Evolutionary conservation across 92 coral and sea anemone genomes (phyloP), one percentile per base, ranked within the genome.

Genomic region (Muricea muricata): DNA sequence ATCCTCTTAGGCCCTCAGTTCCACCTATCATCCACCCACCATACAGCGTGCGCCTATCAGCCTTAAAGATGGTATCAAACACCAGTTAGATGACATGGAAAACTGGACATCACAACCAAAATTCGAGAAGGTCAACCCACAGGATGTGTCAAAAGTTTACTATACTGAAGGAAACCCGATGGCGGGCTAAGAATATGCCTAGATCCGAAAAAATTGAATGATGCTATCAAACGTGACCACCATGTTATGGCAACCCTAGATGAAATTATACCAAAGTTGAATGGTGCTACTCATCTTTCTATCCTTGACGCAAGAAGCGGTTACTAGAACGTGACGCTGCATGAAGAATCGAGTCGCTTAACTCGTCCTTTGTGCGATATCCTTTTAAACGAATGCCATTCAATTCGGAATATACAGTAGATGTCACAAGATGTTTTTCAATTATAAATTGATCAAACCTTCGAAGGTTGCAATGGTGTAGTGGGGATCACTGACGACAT

Each of bases 341-440:
- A 60, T 60, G 68, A 60, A 24, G 68, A 60, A 15, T 60, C 68
- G 14, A 60, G 68, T 12, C 29, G 29, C 20, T 52, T 13, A 52
- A 52, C 50, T 45, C 50, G 15, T 17, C 50, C 1, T 45, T 45
- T 55, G 91, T 91, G 40, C 17, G 88, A 31, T 90, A 90, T 65
- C 28, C 88, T 6, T 87, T 86, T 52, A 46, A 31, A 8, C 88
- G 83, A 2, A 82, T 87, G 85, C 86, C 93, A 12, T 91, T 90
- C 65, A 87, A 91, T 9, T 66, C 82, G 13, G 68, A n/a, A n/a
- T n/a, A n/a, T n/a, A n/a, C n/a, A n/a, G n/a, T n/a, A 60, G 41
- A 86, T 87, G 90, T 81, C 93, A 23, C 88, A 91, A 26, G 88
- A 84, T 39, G 83, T 91, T 0, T 84, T 91, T 78, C 92, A 91